phyloP scores from a whole-genome alignment of 2,888 invertebrate genomes.

The Drosophila hamatofila region DNA sequence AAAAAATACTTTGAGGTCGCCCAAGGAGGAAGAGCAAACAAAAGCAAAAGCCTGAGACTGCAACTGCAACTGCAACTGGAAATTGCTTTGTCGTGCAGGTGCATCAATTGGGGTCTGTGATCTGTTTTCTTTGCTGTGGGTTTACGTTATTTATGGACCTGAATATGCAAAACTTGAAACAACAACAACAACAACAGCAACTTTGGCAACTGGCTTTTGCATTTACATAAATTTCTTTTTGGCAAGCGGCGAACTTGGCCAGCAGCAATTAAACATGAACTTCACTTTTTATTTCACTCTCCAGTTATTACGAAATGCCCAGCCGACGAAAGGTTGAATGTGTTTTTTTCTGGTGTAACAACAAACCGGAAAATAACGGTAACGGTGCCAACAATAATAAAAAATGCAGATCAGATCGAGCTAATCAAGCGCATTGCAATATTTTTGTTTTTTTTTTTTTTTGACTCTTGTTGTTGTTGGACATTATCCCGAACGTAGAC shows the following conservation, averaged over 20 bases:
- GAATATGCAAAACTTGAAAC: slow-evolving; percentile 45
- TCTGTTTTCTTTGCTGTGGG: slow-evolving; percentile 13
- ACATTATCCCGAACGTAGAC: slow-evolving; percentile 57
- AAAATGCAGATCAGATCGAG: slow-evolving; percentile 53
- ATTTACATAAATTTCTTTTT: slow-evolving; percentile 76
- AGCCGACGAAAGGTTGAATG: slow-evolving; percentile 35
- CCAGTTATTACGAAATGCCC: slow-evolving; percentile 71
- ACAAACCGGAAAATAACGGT: slow-evolving; percentile 81
- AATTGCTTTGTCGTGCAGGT: slow-evolving; percentile 29
- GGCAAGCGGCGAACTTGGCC: slow-evolving; percentile 52
- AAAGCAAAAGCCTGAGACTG: neutral
- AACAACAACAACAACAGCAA: slow-evolving; percentile 23
- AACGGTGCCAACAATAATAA: slow-evolving; percentile 61
- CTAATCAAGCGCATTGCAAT: slow-evolving; percentile 64
- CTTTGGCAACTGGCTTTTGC: slow-evolving; percentile 22
- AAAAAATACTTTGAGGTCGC: slow-evolving; percentile 5
- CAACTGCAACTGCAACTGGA: neutral
- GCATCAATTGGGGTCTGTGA: slow-evolving; percentile 30
- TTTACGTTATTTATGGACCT: slow-evolving; percentile 59
- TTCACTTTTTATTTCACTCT: slow-evolving; percentile 68
- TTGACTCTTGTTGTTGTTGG: slow-evolving; percentile 8
- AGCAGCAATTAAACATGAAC: slow-evolving; percentile 82
- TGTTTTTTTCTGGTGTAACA: slow-evolving; percentile 27
- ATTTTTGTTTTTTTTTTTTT: slow-evolving; percentile 9
- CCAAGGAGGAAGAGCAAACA: slow-evolving; percentile 31